Percentiles rank a stretch among this genome's conserved stretches.
phyloP scores from a whole-genome alignment of 2,888 invertebrate species.

The Melinaea menophilus region DNA sequence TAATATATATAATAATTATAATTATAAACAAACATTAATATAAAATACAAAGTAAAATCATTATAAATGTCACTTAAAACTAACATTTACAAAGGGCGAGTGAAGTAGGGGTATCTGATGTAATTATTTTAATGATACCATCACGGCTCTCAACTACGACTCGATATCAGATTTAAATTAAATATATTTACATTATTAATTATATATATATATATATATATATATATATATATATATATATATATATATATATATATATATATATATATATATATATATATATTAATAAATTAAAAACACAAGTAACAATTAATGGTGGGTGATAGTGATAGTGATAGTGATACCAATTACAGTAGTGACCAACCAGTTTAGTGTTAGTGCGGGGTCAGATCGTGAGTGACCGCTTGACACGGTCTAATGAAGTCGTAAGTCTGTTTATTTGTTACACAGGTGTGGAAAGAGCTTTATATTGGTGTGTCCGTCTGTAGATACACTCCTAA shows the following conservation, averaged over 20 bases:
- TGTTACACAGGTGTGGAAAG: conserved; percentile 35
- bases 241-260: too few relatives aligned
- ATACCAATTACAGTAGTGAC: conserved; percentile 14
- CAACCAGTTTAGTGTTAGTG: conserved; percentile 19
- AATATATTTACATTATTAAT: too few relatives aligned
- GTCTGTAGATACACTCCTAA: neutral
- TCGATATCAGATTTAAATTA: too few relatives aligned
- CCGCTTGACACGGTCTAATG: conserved; percentile 64
- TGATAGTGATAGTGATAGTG: conserved; percentile 12
- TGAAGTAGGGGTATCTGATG: conserved; percentile 30
- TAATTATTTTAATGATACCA: conserved; percentile 34
- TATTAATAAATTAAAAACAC: neutral
- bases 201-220: too few relatives aligned
- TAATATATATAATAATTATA: neutral
- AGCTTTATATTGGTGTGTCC: conserved; percentile 23
- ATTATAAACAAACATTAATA: neutral
- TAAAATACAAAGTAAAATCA: neutral
- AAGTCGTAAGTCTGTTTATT: conserved; percentile 56
- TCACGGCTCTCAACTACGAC: conserved; percentile 36
- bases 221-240: too few relatives aligned
- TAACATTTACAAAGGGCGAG: conserved; percentile 32
- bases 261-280: too few relatives aligned
- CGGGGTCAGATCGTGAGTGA: conserved; percentile 55
- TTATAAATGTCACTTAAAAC: conserved; percentile 23
- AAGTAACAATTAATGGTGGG: conserved; percentile 9